Evolutionary conservation across 2,888 invertebrate species (phyloP), one percentile per base, ranked within the genome.

Genomic region (Lochmaea crataegi): DNA sequence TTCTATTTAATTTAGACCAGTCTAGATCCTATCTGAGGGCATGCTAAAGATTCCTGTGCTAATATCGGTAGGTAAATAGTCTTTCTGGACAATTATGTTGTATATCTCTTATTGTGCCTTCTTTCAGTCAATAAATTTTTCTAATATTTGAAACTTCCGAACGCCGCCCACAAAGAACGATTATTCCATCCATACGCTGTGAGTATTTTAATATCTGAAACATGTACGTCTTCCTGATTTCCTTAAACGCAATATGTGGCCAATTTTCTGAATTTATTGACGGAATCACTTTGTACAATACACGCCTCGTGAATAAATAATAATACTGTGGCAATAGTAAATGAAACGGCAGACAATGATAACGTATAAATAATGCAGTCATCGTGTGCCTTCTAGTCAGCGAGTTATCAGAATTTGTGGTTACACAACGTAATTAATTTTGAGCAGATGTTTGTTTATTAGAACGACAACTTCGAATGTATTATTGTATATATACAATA

Each of bases 371-470:
- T 69, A 63, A 69, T 69, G 63, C 61, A 69, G 53, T 42, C 61
- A 69, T 69, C 68, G 68, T 69, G 68, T 69, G 16, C 51, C 61
- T 69, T 69, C 63, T 38, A 69, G 56, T 69, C 68, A 69, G 68
- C 68, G 38, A 63, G 61, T 69, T 53, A 69, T 69, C 68, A 69
- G 68, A 69, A 63, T 53, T 69, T 69, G 68, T 69, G 68, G 63
- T 69, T 69, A 63, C 51, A 32, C 12, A 63, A 38, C 22, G 63
- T 69, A 61, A 63, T 69, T 69, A 61, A 69, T 69, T 69, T 69
- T 60, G 68, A 69, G 11, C 56, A 48, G 68, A 45, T 53, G 68
- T 69, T 53, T 22, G 22, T 61, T 69, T 53, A n/a, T 48, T 22
- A 42, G 11, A 32, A 63, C 42, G 22, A 61, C 53, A 63, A 69